Conservation (phyloP, 1,140 invertebrate species). For the Eumaeus atala region DNA sequence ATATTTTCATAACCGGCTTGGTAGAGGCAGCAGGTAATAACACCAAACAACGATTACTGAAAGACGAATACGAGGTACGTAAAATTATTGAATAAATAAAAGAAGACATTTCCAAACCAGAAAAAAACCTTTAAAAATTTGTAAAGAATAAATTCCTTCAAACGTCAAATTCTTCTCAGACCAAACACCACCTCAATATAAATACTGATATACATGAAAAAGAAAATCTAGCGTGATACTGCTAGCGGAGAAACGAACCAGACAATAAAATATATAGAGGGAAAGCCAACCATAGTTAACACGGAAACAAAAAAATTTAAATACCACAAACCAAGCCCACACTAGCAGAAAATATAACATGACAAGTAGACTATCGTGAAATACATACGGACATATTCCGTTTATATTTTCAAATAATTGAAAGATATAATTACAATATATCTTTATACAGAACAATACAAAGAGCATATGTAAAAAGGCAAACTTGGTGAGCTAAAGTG, state of each 20-base stretch:
- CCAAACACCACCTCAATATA: too few relatives aligned
- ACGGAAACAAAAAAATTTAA: conserved; percentile 5
- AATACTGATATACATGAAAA: neutral
- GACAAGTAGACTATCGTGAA: neutral
- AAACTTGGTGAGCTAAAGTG: neutral
- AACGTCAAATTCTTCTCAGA: too few relatives aligned
- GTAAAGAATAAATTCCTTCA: too few relatives aligned
- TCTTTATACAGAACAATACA: neutral
- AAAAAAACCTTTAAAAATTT: too few relatives aligned
- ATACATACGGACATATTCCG: neutral
- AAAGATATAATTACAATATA: too few relatives aligned
- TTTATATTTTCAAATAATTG: neutral
- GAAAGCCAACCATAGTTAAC: neutral
- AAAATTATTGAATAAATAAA: too few relatives aligned
- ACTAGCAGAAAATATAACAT: neutral
- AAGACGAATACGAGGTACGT: too few relatives aligned
- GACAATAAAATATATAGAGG: conserved; percentile 4
- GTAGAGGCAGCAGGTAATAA: too few relatives aligned
- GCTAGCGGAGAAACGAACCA: neutral
- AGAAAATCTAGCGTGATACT: neutral
- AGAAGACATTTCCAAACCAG: too few relatives aligned
- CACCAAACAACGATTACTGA: too few relatives aligned
- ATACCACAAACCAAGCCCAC: neutral
- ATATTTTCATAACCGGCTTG: conserved; percentile 19
- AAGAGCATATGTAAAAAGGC: neutral